phyloP scores from a whole-genome alignment of 2,888 invertebrate species.

The Odontomyia ornata region DNA sequence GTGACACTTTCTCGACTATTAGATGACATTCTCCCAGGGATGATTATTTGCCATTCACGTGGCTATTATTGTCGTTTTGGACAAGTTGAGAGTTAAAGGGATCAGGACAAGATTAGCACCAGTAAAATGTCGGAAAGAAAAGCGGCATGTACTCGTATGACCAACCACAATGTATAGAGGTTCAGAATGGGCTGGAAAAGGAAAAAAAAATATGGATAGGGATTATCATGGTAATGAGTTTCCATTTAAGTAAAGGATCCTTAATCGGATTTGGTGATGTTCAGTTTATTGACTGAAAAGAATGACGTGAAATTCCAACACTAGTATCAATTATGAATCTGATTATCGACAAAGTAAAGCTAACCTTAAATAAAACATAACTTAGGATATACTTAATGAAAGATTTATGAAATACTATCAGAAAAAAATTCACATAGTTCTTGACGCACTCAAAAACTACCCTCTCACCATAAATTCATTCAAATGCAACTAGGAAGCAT shows the following conservation, averaged over 20 bases:
- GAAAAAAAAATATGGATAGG: not conserved
- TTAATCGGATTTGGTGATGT: not conserved
- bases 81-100: conserved; percentile 24
- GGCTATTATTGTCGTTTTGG: conserved; percentile 32
- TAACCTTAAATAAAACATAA: no score
- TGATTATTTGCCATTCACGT: conserved; percentile 42
- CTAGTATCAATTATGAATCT: no score
- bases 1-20: conserved; percentile 40
- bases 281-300: no score
- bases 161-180: conserved; percentile 10
- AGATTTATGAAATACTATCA: no score
- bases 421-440: no score
- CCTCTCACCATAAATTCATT: not conserved
- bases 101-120: conserved; percentile 38
- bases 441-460: no score
- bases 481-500: not conserved
- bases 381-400: no score
- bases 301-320: no score
- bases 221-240: not conserved
- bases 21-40: not conserved
- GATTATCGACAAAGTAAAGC: no score
- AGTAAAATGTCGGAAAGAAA: not conserved
- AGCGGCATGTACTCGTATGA: not conserved
- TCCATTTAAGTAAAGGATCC: not conserved
- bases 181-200: not conserved